Percentiles rank a stretch among this genome's conserved stretches.
phyloP scores from a whole-genome alignment of 2,888 invertebrate genomes.

The Oxyscelio sp. region DNA sequence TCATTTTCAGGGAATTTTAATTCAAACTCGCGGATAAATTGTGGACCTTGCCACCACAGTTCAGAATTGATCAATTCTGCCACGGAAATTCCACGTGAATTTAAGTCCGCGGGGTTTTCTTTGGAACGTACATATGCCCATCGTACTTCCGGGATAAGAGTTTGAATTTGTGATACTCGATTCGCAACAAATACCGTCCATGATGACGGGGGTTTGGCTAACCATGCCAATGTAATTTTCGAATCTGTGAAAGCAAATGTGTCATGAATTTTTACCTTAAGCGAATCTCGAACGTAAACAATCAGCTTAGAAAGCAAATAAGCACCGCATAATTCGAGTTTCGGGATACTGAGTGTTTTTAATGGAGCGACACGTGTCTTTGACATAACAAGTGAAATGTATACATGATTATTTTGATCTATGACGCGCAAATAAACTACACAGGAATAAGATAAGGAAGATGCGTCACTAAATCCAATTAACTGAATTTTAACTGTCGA shows the following conservation, averaged over 20 bases:
- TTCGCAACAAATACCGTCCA: too few species aligned
- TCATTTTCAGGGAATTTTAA: too few species aligned
- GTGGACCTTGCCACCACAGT: too few species aligned
- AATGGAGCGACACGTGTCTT: constrained; percentile 19
- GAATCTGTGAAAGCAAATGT: constrained; percentile 2
- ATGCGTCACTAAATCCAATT: too few species aligned
- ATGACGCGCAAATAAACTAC: too few species aligned
- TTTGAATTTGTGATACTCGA: constrained; percentile 7
- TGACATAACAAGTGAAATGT: not conserved
- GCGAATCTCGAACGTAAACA: not conserved
- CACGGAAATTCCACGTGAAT: too few species aligned
- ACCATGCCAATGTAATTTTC: too few species aligned
- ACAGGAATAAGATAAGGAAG: too few species aligned
- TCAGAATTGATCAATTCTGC: too few species aligned
- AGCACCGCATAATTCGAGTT: constrained; percentile 14
- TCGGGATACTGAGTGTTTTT: constrained; percentile 25
- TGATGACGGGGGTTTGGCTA: not conserved
- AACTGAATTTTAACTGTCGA: too few species aligned
- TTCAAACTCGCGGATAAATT: too few species aligned
- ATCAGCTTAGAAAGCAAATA: not conserved
- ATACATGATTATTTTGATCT: not conserved
- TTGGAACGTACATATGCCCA: constrained; percentile 8
- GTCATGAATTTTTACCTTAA: not conserved
- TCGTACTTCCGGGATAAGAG: not conserved
- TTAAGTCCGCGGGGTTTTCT: too few species aligned